phyloP scores from a whole-genome alignment of 2,113 vertebrate species.

The Macquaria ambigua region DNA sequence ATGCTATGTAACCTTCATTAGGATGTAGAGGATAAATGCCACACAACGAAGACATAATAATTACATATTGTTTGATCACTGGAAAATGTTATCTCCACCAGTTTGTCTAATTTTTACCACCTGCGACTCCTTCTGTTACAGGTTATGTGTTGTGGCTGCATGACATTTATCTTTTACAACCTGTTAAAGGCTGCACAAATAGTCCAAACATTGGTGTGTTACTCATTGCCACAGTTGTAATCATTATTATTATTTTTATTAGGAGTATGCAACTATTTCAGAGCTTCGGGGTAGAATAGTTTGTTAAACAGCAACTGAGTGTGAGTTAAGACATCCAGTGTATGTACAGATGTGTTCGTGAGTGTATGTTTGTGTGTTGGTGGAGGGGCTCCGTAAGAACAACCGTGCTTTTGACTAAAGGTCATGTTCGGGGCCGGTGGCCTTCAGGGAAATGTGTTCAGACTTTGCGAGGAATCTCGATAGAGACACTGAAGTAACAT shows the following conservation, averaged over 20 bases:
- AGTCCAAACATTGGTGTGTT: background rate
- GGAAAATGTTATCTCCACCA: slow-evolving; percentile 16
- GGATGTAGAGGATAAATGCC: slow-evolving; percentile 5
- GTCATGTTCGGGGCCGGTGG: slow-evolving; percentile 23
- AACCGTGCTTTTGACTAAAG: slow-evolving; percentile 48
- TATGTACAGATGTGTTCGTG: background rate
- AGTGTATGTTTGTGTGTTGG: background rate
- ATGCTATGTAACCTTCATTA: background rate
- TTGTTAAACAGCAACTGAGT: slow-evolving; percentile 4
- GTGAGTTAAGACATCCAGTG: background rate
- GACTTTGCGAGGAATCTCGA: slow-evolving; percentile 56
- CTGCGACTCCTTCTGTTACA: background rate
- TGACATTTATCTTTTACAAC: slow-evolving; percentile 13
- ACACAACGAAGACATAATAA: slow-evolving; percentile 6
- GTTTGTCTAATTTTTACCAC: slow-evolving; percentile 34
- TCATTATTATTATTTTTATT: background rate
- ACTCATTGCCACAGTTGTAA: background rate
- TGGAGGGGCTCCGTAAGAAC: slow-evolving; percentile 14
- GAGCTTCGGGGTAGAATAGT: background rate
- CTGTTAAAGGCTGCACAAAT: slow-evolving; percentile 1
- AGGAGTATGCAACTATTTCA: background rate
- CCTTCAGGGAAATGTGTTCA: slow-evolving; percentile 50
- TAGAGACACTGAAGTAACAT: slow-evolving; percentile 52
- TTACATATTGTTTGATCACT: background rate
- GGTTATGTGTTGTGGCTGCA: background rate